Percentiles rank a stretch among this genome's conserved stretches.
These are phyloP conservation scores for Polypterus bichir DNA, from an alignment of 2,113 vertebrate species.

Conservation along the genomic window DNA sequence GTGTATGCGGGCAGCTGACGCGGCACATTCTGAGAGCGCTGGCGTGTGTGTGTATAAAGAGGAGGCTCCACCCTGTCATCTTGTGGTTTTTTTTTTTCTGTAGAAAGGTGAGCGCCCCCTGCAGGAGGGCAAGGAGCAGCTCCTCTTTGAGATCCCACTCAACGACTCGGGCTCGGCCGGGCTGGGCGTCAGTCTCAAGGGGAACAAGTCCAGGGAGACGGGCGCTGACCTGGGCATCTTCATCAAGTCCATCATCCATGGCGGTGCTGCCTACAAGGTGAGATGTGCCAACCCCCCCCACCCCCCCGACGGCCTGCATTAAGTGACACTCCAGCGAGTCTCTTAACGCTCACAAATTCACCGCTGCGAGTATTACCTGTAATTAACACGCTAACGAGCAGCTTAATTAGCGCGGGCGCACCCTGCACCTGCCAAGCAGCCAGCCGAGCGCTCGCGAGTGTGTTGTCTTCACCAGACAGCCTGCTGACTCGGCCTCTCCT, in stretches of 20 bases:
- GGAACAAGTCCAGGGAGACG: constrained; percentile 88
- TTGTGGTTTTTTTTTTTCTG: constrained; percentile 3
- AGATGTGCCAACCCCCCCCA: not conserved
- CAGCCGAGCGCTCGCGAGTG: too few relatives aligned
- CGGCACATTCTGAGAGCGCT: too few relatives aligned
- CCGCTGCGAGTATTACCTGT: too few relatives aligned
- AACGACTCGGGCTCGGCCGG: constrained; percentile 90
- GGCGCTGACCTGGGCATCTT: constrained; percentile 91
- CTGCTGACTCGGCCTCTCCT: too few relatives aligned
- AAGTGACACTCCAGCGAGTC: not conserved
- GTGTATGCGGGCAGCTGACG: too few relatives aligned
- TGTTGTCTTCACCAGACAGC: too few relatives aligned
- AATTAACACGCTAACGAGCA: too few relatives aligned
- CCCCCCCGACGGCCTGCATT: not conserved
- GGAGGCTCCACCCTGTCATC: too few relatives aligned
- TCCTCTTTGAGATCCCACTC: constrained; percentile 86
- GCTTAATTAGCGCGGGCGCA: too few relatives aligned
- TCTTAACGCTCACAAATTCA: too few relatives aligned
- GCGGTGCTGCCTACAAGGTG: constrained; percentile 94
- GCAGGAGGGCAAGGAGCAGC: constrained; percentile 70
- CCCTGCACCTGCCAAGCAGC: too few relatives aligned
- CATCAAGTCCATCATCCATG: constrained; percentile 89
- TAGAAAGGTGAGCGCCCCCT: constrained; percentile 60
- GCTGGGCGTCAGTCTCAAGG: constrained; percentile 89
- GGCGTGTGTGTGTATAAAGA: too few relatives aligned